A percentile compares a stretch with the other conserved stretches of the same genome.
These are phyloP conservation scores for Oreochromis spilurus DNA, from an alignment of 2,113 vertebrate species.

Conservation along the genomic window DNA sequence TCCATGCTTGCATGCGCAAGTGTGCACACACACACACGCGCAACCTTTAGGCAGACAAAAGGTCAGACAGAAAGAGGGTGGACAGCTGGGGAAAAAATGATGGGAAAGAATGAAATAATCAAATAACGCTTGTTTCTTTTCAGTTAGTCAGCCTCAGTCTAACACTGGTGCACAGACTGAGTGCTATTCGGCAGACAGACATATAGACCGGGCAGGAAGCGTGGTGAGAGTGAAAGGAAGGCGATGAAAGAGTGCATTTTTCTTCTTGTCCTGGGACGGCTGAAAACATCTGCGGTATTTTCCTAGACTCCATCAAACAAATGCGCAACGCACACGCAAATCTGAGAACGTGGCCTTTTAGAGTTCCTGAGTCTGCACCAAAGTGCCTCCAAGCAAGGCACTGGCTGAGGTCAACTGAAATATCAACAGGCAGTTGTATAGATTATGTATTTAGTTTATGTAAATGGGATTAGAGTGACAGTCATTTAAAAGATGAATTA, in stretches of 20 bases:
- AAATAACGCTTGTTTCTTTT: slow-evolving; percentile 16
- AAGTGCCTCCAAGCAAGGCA: slow-evolving; percentile 2
- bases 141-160: background rate
- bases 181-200: slow-evolving; percentile 1
- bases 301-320: slow-evolving; percentile 24
- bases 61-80: slow-evolving; percentile 36
- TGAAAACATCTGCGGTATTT: slow-evolving; percentile 57
- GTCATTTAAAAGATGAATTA: background rate
- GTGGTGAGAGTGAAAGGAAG: slow-evolving; percentile 33
- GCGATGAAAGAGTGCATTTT: slow-evolving; percentile 63
- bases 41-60: slow-evolving; percentile 36
- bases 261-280: slow-evolving; percentile 37
- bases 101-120: slow-evolving; percentile 28
- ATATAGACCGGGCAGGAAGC: slow-evolving; percentile 6
- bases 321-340: background rate
- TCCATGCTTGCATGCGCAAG: background rate
- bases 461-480: background rate
- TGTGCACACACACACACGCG: background rate
- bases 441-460: background rate
- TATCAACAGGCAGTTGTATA: background rate
- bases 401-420: background rate
- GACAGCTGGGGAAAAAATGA: background rate
- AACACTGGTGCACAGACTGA: background rate
- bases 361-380: background rate
- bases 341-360: slow-evolving; percentile 34